phyloP scores from a whole-genome alignment of 2,113 vertebrate genomes.

The Epinephelus moara region DNA sequence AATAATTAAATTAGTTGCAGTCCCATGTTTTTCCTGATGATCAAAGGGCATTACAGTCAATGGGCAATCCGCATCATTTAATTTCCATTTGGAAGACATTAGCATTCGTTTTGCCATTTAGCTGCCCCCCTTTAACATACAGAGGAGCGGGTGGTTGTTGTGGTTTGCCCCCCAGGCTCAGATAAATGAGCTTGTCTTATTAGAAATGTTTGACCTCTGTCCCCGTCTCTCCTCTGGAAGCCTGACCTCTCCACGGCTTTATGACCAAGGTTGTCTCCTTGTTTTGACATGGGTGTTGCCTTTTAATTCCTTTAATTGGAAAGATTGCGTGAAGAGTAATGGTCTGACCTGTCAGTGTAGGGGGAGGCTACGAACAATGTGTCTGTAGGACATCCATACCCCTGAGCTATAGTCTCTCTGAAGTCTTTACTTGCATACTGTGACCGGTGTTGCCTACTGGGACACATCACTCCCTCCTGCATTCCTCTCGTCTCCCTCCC shows the following conservation, averaged over 20 bases:
- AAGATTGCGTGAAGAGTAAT: conserved; percentile 49
- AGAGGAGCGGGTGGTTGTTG: conserved; percentile 42
- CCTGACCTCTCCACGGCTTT: conserved; percentile 48
- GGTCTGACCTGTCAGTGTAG: conserved; percentile 42
- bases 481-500: conserved; percentile 29
- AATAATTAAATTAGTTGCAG: not conserved
- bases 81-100: conserved; percentile 11
- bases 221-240: conserved; percentile 35
- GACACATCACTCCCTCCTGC: conserved; percentile 38
- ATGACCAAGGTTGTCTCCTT: conserved; percentile 33
- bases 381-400: conserved; percentile 41
- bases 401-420: conserved; percentile 24
- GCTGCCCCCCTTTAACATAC: not conserved
- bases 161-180: conserved; percentile 38
- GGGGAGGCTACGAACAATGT: conserved; percentile 42
- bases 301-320: conserved; percentile 74
- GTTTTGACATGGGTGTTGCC: conserved; percentile 54
- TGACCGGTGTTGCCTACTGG: conserved; percentile 32
- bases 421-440: conserved; percentile 50
- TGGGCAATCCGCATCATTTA: not conserved
- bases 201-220: conserved; percentile 52
- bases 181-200: conserved; percentile 54
- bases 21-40: not conserved
- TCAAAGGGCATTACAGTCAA: not conserved
- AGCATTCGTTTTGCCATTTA: conserved; percentile 19